Base-by-base conservation (phyloP, 2,797 vertebrate species). In the Vipera ursinii region DNA sequence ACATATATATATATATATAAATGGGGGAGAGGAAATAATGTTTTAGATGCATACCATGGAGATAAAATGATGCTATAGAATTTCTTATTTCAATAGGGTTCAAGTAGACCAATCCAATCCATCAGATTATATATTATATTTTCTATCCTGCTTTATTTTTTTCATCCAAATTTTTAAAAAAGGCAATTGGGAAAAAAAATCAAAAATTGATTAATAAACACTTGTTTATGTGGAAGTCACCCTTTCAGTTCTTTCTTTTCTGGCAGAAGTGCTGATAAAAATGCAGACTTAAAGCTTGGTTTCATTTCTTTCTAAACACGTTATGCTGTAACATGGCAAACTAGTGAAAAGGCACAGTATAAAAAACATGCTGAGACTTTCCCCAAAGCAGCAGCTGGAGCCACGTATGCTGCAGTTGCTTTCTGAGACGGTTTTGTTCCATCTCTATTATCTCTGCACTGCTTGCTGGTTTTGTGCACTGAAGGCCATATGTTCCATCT, bases 401-500 rank as follows among this genome's bases (percentile, higher is more conserved):
- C 90, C 10, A 0, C 13, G 22, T 65, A 65, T 86, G 26, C 13
- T 90, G 89, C 94, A n/a, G 91, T 96, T 95, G 94, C 94, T 90
- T 90, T 93, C 22, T 32, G 85, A 85, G 89, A 90, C 63, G 73
- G 82, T 60, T 95, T 88, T 91, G 91, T 94, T 87, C 92, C 15
- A 82, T 85, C 91, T 93, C 82, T 61, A 91, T 93, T 93, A 93
- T 93, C 86, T 91, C 91, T 59, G 56, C 60, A 61, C 91, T 89
- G 90, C 93, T 94, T 91, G 89, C 91, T n/a, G 94, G 90, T 55
- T 89, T 92, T 86, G 92, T 63, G 91, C 55, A 78, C 44, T n/a
- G 91, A 57, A 73, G 87, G 88, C 91, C 63, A 56, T 92, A 89
- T 91, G 89, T 89, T 86, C 88, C 93, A 95, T 95, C 94, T 96